These are phyloP conservation scores for Cacatua alba DNA, from an alignment of 2,113 vertebrate species.

Conservation along the genomic window DNA sequence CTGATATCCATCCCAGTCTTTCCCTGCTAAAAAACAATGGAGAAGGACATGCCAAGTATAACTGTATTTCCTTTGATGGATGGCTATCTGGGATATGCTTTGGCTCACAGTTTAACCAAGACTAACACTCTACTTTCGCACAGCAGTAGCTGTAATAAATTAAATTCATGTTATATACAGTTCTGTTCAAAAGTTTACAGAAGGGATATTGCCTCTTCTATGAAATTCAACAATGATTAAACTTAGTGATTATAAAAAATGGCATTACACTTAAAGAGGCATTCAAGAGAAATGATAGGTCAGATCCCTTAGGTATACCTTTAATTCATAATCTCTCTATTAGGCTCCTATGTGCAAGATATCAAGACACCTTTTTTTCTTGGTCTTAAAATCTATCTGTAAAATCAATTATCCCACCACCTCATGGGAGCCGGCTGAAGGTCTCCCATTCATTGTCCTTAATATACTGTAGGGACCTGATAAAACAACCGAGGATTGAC, in stretches of 20 bases:
- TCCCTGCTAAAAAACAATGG: background rate
- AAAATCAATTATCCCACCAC: background rate
- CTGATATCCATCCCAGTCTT: background rate
- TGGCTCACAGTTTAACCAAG: background rate
- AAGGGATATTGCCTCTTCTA: background rate
- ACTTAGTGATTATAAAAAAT: background rate
- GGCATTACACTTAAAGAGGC: background rate
- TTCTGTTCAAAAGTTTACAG: conserved; percentile 2
- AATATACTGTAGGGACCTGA: background rate
- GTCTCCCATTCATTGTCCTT: background rate
- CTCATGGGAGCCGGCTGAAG: background rate
- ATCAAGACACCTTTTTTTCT: background rate
- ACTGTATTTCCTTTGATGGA: background rate
- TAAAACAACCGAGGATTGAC: background rate
- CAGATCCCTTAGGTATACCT: background rate
- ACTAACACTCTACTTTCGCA: background rate
- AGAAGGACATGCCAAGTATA: background rate
- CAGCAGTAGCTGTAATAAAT: background rate
- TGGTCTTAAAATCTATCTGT: background rate
- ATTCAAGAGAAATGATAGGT: background rate
- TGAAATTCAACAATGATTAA: background rate
- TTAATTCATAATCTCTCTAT: background rate
- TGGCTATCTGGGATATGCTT: background rate
- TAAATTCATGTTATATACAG: background rate
- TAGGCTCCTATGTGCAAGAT: background rate